Percentiles rank a stretch among this genome's conserved stretches.
phyloP scores from a whole-genome alignment of 2,797 vertebrate species.

The Eospalax fontanierii region DNA sequence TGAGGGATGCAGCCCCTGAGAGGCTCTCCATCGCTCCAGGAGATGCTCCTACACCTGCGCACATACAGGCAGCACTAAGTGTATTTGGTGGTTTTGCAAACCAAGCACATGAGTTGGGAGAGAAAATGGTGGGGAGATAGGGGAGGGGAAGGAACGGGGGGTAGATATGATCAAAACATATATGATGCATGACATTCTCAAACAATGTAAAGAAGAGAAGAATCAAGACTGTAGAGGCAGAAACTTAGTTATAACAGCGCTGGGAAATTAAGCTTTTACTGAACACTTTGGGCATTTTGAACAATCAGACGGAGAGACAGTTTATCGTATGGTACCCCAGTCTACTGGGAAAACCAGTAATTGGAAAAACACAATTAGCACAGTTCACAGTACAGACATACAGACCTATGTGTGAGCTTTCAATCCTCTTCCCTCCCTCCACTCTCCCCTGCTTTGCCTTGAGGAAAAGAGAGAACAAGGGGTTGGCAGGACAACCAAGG shows the following conservation, averaged over 20 bases:
- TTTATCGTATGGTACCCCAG: not conserved
- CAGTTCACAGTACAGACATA: not conserved
- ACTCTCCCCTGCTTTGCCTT: not conserved
- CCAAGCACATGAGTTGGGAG: not conserved
- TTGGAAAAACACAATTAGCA: not conserved
- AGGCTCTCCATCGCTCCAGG: too few species aligned
- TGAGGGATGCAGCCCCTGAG: not conserved
- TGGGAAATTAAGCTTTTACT: not conserved
- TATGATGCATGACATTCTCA: not conserved
- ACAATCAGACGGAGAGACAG: not conserved
- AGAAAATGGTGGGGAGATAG: not conserved
- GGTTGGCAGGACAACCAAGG: slow-evolving; percentile 50
- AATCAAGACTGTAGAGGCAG: not conserved
- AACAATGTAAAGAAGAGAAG: not conserved
- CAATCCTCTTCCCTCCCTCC: too few species aligned
- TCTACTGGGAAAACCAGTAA: not conserved
- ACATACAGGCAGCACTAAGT: not conserved
- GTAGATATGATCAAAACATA: not conserved
- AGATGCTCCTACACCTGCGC: not conserved
- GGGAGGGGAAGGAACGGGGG: not conserved
- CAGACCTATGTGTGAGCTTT: not conserved
- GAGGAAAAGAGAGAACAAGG: slow-evolving; percentile 29
- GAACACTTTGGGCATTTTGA: slow-evolving; percentile 7
- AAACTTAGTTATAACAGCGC: not conserved
- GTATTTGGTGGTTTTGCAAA: not conserved